Evolutionary conservation across 1,140 invertebrate species (phyloP).

Genomic region (Pseudobourletiella spinata): DNA sequence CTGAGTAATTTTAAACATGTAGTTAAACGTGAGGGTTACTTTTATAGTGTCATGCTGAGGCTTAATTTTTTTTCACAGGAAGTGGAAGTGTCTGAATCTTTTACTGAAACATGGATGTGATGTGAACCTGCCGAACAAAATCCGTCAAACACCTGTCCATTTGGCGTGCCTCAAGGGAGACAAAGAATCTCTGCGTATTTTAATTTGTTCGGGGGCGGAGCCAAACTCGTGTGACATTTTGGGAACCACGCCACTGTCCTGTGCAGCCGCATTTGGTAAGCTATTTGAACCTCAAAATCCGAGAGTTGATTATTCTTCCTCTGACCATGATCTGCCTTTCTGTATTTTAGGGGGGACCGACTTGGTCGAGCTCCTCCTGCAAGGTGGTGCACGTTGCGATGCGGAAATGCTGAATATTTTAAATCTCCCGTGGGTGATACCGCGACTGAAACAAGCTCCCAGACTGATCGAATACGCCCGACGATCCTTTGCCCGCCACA

Average conservation of each 20-base stretch:
- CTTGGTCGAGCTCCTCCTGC: slow-evolving; percentile 15
- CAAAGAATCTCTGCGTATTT: slow-evolving; percentile 18
- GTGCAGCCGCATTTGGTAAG: slow-evolving; percentile 9
- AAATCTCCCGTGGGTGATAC: not conserved
- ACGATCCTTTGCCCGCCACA: not conserved
- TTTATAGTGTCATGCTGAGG: no score
- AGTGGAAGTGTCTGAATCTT: slow-evolving; percentile 24
- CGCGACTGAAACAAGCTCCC: not conserved
- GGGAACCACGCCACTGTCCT: slow-evolving; percentile 15
- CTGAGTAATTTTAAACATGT: slow-evolving; percentile 10
- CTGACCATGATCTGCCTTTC: not conserved
- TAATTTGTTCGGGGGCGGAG: slow-evolving; percentile 17
- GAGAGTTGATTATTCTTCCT: not conserved
- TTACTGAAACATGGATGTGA: slow-evolving; percentile 24
- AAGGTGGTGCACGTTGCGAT: slow-evolving; percentile 9
- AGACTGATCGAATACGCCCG: slow-evolving; percentile 12
- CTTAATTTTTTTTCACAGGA: slow-evolving; percentile 15
- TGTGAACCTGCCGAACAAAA: slow-evolving; percentile 11
- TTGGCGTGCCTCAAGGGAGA: slow-evolving; percentile 20
- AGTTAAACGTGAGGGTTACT: no score
- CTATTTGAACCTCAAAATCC: not conserved
- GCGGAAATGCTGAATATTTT: slow-evolving; percentile 1
- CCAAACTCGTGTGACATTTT: slow-evolving; percentile 25
- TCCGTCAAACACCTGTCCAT: slow-evolving; percentile 24
- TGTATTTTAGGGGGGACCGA: slow-evolving; percentile 2